Conservation (phyloP, 1,140 invertebrate species). For the Heliconius himera region DNA sequence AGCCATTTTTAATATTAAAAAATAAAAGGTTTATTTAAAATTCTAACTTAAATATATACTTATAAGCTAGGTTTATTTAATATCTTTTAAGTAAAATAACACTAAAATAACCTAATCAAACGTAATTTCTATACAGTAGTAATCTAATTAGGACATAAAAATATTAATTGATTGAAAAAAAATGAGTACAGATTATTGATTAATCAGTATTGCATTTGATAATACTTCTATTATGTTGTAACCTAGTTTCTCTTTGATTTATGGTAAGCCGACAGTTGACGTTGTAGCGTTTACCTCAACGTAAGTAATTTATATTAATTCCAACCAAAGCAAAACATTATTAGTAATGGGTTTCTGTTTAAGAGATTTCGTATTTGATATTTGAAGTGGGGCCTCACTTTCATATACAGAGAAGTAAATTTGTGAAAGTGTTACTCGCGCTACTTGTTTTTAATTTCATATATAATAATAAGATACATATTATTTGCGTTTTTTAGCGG, state of each 20-base stretch:
- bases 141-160: conserved; percentile 2
- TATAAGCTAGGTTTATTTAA: too few species aligned
- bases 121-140: neutral
- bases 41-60: too few species aligned
- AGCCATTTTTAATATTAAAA: too few species aligned
- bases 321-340: neutral
- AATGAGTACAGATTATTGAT: neutral
- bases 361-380: neutral
- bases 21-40: neutral
- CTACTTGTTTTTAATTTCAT: neutral
- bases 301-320: neutral
- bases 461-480: neutral
- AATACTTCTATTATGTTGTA: neutral
- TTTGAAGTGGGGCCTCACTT: neutral
- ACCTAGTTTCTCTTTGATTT: conserved; percentile 9
- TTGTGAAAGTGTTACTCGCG: neutral
- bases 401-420: neutral
- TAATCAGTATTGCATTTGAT: neutral
- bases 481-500: neutral
- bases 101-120: neutral
- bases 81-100: too few species aligned
- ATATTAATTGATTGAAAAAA: neutral
- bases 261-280: neutral
- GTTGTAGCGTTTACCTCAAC: neutral
- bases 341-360: neutral